A percentile compares a stretch with the other conserved stretches of the same genome.
Evolutionary conservation across 2,888 invertebrate species (phyloP).

Genomic region (Notodonta dromedarius): DNA sequence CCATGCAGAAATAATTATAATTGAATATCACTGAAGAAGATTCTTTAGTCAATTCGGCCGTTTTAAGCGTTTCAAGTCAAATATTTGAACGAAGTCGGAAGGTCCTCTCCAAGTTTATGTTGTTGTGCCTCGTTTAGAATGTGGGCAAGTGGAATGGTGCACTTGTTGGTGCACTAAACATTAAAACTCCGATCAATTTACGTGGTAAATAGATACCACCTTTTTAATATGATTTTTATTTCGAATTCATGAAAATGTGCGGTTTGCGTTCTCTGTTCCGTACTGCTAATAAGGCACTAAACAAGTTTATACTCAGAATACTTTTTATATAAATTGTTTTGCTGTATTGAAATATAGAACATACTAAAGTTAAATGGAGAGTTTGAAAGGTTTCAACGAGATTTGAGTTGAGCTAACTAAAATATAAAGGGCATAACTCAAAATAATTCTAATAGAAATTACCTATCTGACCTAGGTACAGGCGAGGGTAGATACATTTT

Average conservation of each 20-base stretch:
- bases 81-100: conserved; percentile 63
- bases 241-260: too few relatives aligned
- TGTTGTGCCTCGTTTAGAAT: conserved; percentile 40
- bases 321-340: too few relatives aligned
- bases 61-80: conserved; percentile 58
- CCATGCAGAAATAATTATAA: conserved; percentile 40
- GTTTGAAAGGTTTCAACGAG: too few relatives aligned
- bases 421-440: background rate
- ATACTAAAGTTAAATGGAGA: too few relatives aligned
- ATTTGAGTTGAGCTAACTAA: background rate
- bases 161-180: background rate
- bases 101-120: conserved; percentile 53
- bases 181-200: background rate
- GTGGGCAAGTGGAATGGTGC: conserved; percentile 19
- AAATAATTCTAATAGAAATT: background rate
- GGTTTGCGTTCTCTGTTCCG: too few relatives aligned
- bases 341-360: too few relatives aligned
- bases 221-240: too few relatives aligned
- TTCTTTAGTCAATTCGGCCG: conserved; percentile 54
- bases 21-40: conserved; percentile 38
- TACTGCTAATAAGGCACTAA: too few relatives aligned
- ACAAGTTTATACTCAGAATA: too few relatives aligned
- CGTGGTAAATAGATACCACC: too few relatives aligned
- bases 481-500: background rate
- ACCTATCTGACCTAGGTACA: background rate